Base-by-base conservation (phyloP, 2,888 invertebrate genomes). In the Spatulosminthurus flaviceps region DNA sequence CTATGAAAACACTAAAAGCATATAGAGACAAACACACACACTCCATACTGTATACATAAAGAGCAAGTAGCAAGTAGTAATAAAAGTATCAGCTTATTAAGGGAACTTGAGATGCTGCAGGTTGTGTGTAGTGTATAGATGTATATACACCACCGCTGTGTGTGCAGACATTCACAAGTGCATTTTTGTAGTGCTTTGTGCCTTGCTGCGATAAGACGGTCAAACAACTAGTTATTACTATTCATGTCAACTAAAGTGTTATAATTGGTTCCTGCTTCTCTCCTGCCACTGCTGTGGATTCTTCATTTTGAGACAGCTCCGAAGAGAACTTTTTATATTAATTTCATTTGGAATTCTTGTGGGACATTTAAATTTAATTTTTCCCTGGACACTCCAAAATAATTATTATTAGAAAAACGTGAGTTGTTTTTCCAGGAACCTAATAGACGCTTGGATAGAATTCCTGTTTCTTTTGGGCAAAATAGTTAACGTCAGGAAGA, bases 61-160 rank as follows among this genome's bases (percentile, higher is more conserved):
- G 34, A 34, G 34, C 34, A 9, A 34, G 34, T n/a, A n/a, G n/a
- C n/a, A n/a, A n/a, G 41, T 41, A 41, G 13, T 16, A 51, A 51
- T 51, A 51, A 51, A 51, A 51, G 51, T 51, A 13, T 51, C 51
- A 51, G 16, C 19, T 51, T 51, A 51, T 51, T 51, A 19, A 51
- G 51, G 51, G 51, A 51, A 51, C n/a, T 51, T 51, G 51, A 51
- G 51, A 51, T 19, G 51, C 51, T 51, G 34, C 9, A 9, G 4
- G 9, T 16, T 51, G 51, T 2, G 51, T 51, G n/a, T n/a, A n/a
- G n/a, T n/a, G n/a, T n/a, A n/a, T n/a, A n/a, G n/a, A n/a, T n/a
- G n/a, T n/a, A n/a, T n/a, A n/a, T n/a, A n/a, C n/a, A n/a, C n/a
- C n/a, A n/a, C n/a, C n/a, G n/a, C n/a, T n/a, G n/a, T n/a, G n/a